phyloP scores from a whole-genome alignment of 2,113 vertebrate species.

The Zeus faber region DNA sequence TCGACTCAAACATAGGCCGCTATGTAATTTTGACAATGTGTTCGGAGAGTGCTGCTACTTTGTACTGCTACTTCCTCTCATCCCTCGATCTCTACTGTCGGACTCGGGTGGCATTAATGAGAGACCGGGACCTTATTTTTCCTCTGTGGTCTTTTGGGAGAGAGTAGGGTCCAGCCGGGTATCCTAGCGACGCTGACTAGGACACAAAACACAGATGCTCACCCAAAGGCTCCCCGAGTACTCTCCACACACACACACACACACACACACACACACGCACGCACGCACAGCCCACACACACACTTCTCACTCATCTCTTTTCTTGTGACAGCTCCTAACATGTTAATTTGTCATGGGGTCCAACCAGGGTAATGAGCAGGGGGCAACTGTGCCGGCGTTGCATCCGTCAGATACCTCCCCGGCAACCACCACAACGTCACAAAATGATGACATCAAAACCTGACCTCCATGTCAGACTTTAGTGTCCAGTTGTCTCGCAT shows the following conservation, averaged over 20 bases:
- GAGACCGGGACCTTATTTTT: constrained; percentile 12
- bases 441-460: constrained; percentile 51
- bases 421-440: too few species aligned
- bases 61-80: constrained; percentile 15
- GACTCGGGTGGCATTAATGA: constrained; percentile 36
- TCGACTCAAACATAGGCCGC: too few species aligned
- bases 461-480: constrained; percentile 31
- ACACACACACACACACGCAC: background rate
- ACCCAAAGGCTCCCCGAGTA: background rate
- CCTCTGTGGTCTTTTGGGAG: constrained; percentile 29
- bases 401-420: too few species aligned
- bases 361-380: too few species aligned
- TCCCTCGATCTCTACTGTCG: constrained; percentile 28
- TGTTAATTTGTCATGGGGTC: constrained; percentile 66
- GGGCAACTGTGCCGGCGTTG: too few species aligned
- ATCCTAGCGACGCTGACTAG: constrained; percentile 21
- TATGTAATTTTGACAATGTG: too few species aligned
- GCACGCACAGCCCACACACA: background rate
- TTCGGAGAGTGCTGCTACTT: too few species aligned
- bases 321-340: constrained; percentile 56
- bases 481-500: constrained; percentile 45
- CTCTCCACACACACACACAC: background rate
- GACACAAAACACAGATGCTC: constrained; percentile 4
- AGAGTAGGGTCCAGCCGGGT: constrained; percentile 43
- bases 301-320: too few species aligned